These are phyloP conservation scores for Lithophane leautieri DNA, from an alignment of 2,888 invertebrate species.

Conservation along the genomic window DNA sequence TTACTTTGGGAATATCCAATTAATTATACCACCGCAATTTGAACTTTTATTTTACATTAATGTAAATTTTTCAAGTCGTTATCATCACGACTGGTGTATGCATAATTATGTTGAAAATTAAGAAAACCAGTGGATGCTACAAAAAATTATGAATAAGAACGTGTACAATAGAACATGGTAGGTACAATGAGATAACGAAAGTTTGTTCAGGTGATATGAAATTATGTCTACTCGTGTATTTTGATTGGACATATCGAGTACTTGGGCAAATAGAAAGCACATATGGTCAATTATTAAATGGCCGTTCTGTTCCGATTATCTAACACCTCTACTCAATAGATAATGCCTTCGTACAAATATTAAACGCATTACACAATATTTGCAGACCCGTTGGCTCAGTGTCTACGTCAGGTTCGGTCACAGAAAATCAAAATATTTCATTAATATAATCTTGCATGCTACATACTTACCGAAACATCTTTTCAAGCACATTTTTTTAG, in stretches of 20 bases:
- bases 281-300: slow-evolving; percentile 64
- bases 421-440: slow-evolving; percentile 8
- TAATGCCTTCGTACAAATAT: slow-evolving; percentile 61
- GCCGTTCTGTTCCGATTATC: slow-evolving; percentile 60
- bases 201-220: slow-evolving; percentile 70
- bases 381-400: slow-evolving; percentile 33
- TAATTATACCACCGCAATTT: slow-evolving; percentile 56
- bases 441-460: neutral
- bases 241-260: slow-evolving; percentile 59
- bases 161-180: slow-evolving; percentile 22
- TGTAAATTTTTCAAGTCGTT: slow-evolving; percentile 64
- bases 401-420: slow-evolving; percentile 24
- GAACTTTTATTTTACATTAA: slow-evolving; percentile 65
- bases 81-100: slow-evolving; percentile 46
- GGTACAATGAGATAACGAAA: slow-evolving; percentile 46
- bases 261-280: slow-evolving; percentile 67
- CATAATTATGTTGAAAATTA: slow-evolving; percentile 41
- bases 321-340: slow-evolving; percentile 61
- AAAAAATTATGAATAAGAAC: slow-evolving; percentile 26
- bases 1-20: slow-evolving; percentile 48
- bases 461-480: neutral
- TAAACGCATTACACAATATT: slow-evolving; percentile 65
- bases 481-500: neutral
- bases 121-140: slow-evolving; percentile 10
- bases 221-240: slow-evolving; percentile 50